phyloP scores from a whole-genome alignment of 2,888 invertebrate species.

The Dryobota labecula region DNA sequence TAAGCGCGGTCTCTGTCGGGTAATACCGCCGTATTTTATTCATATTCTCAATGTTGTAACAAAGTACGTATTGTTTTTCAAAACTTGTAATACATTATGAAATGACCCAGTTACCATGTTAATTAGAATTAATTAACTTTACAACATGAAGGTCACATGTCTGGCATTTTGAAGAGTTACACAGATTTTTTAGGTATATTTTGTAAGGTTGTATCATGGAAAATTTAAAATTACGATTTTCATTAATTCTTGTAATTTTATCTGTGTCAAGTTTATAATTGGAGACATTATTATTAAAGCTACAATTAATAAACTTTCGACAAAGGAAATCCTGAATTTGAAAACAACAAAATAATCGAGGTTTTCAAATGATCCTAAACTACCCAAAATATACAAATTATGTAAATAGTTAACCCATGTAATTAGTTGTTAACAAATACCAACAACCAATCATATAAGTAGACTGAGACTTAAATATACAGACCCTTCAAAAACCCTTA shows the following conservation, averaged over 20 bases:
- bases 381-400: not conserved
- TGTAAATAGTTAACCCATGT: not conserved
- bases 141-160: slow-evolving; percentile 60
- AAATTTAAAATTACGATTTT: slow-evolving; percentile 7
- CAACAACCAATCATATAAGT: not conserved
- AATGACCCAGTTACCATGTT: slow-evolving; percentile 64
- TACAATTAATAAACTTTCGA: not conserved
- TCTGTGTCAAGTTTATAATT: not conserved
- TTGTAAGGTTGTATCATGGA: not conserved
- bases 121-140: slow-evolving; percentile 62
- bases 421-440: not conserved
- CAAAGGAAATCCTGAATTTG: too few species aligned
- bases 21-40: too few species aligned
- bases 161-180: slow-evolving; percentile 42
- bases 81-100: slow-evolving; percentile 59
- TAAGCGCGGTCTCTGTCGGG: too few species aligned
- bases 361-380: too few species aligned
- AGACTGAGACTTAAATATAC: not conserved
- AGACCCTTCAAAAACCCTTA: not conserved
- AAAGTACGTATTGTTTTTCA: slow-evolving; percentile 50
- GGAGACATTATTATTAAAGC: not conserved
- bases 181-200: slow-evolving; percentile 24
- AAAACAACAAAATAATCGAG: too few species aligned
- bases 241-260: not conserved
- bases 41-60: slow-evolving; percentile 46